These are phyloP conservation scores for Callinectes sapidus DNA, from an alignment of 2,888 invertebrate genomes.

Conservation along the genomic window DNA sequence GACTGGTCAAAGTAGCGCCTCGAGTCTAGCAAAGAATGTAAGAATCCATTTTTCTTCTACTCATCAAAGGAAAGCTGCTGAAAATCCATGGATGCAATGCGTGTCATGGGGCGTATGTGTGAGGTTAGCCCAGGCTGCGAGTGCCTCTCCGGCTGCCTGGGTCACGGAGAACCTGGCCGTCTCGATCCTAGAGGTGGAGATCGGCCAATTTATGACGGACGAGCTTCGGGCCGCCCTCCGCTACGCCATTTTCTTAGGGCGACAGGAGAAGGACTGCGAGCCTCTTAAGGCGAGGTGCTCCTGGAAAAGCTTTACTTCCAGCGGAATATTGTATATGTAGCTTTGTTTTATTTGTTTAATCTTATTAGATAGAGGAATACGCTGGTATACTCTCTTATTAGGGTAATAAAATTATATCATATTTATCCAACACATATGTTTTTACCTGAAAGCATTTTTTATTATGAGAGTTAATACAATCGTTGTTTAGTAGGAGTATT, in stretches of 20 bases:
- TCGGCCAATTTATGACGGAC: background rate
- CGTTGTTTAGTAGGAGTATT: background rate
- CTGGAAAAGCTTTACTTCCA: background rate
- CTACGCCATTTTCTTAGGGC: conserved; percentile 27
- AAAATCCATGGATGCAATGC: conserved; percentile 9
- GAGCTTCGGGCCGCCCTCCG: conserved; percentile 8
- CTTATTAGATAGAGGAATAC: background rate
- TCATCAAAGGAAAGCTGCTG: background rate
- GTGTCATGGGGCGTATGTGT: conserved; percentile 47
- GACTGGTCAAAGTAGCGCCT: background rate
- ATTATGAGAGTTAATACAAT: background rate
- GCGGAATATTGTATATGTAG: background rate
- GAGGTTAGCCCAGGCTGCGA: background rate
- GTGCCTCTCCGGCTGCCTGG: conserved; percentile 30
- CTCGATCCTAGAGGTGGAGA: conserved; percentile 43
- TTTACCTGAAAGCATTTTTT: background rate
- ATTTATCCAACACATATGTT: no score
- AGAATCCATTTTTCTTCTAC: background rate
- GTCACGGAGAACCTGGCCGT: conserved; percentile 54
- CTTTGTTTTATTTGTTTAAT: background rate
- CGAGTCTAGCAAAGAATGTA: background rate
- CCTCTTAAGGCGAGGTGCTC: background rate
- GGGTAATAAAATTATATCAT: background rate
- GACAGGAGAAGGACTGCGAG: background rate
- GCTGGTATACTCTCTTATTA: background rate